Percentiles rank a stretch among this genome's conserved stretches.
phyloP scores from a whole-genome alignment of 2,113 vertebrate genomes.

The Rallus limicola region DNA sequence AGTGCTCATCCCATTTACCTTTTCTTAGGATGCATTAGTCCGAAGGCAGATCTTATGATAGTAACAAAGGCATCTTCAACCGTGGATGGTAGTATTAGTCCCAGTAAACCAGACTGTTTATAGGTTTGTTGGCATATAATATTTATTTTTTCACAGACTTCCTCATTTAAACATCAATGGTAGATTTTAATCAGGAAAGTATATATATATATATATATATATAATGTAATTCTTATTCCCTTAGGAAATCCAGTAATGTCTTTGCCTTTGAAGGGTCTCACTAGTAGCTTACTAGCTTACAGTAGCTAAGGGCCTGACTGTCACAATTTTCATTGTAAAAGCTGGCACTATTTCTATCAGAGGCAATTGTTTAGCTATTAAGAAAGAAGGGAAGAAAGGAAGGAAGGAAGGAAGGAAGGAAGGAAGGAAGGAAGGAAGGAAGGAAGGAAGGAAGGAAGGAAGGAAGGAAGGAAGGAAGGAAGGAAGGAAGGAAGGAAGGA shows the following conservation, averaged over 20 bases:
- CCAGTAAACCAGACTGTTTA: not conserved
- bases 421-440: too few relatives aligned
- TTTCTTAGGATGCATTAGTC: not conserved
- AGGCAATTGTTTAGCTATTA: not conserved
- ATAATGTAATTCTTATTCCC: slow-evolving; percentile 24
- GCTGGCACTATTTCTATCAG: not conserved
- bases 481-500: too few relatives aligned
- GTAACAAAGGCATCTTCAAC: not conserved
- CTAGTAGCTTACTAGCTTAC: slow-evolving; percentile 20
- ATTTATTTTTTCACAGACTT: not conserved
- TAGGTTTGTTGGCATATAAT: not conserved
- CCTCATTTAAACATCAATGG: not conserved
- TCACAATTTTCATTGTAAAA: slow-evolving; percentile 40
- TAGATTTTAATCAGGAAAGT: not conserved
- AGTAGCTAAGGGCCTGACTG: slow-evolving; percentile 25
- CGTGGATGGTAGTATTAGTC: not conserved
- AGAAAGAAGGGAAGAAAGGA: not conserved
- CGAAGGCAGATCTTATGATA: not conserved
- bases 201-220: not conserved
- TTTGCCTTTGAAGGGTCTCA: slow-evolving; percentile 14
- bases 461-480: too few relatives aligned
- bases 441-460: too few relatives aligned
- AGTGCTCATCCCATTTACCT: not conserved
- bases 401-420: not conserved
- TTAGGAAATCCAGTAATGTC: not conserved